Percentiles rank a stretch among this genome's conserved stretches.
Evolutionary conservation across 2,113 vertebrate genomes (phyloP).

Genomic region (Alethe diademata): DNA sequence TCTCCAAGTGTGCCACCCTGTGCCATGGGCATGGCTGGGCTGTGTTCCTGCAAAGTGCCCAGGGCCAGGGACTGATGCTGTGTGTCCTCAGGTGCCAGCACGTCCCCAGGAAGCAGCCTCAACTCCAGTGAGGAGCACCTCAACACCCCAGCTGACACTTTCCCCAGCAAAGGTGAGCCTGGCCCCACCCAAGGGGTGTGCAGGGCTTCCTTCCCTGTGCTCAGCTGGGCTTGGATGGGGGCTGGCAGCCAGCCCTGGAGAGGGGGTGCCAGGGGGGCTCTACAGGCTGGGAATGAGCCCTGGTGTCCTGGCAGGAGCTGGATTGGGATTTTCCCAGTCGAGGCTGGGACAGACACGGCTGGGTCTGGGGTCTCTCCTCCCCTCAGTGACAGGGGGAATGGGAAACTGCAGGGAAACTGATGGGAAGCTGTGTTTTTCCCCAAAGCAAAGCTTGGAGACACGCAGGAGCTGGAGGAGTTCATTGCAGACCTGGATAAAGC

Average conservation of each 20-base stretch:
- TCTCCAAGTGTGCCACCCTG: not conserved
- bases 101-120: slow-evolving; percentile 37
- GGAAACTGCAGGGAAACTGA: too few relatives aligned
- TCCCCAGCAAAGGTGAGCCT: slow-evolving; percentile 38
- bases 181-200: not conserved
- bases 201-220: not conserved
- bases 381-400: not conserved
- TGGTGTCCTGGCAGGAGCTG: not conserved
- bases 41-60: not conserved
- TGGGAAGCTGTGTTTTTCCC: not conserved
- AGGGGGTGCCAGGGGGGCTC: rapidly evolving
- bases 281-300: not conserved
- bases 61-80: not conserved
- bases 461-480: slow-evolving; percentile 67
- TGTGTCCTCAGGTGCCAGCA: slow-evolving; percentile 12
- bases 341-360: not conserved
- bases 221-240: not conserved
- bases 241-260: not conserved
- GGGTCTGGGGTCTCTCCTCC: not conserved
- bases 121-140: slow-evolving; percentile 63
- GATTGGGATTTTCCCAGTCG: not conserved
- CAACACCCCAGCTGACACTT: not conserved
- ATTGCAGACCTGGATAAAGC: slow-evolving; percentile 64
- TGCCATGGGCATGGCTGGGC: rapidly evolving
- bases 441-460: slow-evolving; percentile 64